Evolutionary conservation across 1,140 invertebrate genomes (phyloP), one percentile per base, ranked within the genome.

Genomic region (Melitaea cinxia): DNA sequence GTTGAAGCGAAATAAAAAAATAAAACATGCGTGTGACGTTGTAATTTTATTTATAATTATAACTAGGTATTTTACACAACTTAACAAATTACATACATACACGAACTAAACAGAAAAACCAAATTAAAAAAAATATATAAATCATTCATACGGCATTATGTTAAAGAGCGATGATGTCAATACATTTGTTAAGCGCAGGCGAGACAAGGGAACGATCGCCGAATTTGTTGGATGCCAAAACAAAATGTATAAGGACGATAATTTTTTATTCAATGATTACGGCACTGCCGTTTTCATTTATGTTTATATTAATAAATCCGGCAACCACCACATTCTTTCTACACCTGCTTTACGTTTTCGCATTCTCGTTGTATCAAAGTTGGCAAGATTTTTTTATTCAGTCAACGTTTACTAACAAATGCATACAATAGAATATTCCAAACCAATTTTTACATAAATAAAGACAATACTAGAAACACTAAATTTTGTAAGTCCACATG

Each of bases 61-160:
- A 88, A 86, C 88, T 90, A 90, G 75, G 56, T 85, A 88, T 90
- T 88, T 90, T 88, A 90, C 86, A 90, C 85, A 90, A 90, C 85
- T 88, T 90, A 90, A 88, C 85, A 86, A 88, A 88, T 88, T 88
- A 90, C 83, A 81, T 82, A 85, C 82, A 84, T 87, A 89, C 84
- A 86, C 79, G 80, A 88, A 88, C 78, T 85, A 80, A 90, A 86
- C 81, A 80, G 75, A 78, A 78, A 83, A 88, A 88, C 78, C 82
- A 83, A 88, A 85, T 79, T 68, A 75, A 69, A 70, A 75, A 75
- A 70, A 76, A 75, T 75, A 72, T 73, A 75, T 68, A 80, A 77
- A 78, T 72, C 84, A 85, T 83, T 80, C 84, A 83, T 78, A 82
- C 84, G 64, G 78, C 72, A 71, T 76, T 60, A 61, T 63, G 65